phyloP scores from a whole-genome alignment of 2,113 vertebrate genomes.

The Gymnorhina tibicen region DNA sequence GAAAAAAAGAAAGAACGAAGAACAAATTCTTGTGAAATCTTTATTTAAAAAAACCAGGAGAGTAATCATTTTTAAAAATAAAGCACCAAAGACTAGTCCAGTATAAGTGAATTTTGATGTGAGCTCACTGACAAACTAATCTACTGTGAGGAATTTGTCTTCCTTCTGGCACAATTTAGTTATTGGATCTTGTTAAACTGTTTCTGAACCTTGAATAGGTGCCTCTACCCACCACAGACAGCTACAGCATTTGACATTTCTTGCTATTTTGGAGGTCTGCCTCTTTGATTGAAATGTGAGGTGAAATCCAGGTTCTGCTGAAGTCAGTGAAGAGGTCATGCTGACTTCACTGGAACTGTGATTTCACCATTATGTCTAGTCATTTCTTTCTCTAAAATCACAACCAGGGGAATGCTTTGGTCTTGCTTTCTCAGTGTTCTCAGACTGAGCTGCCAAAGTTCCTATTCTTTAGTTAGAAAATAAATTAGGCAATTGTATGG shows the following conservation, averaged over 20 bases:
- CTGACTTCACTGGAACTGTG: conserved; percentile 3
- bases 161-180: conserved; percentile 24
- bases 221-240: neutral
- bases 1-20: neutral
- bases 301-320: conserved; percentile 36
- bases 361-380: neutral
- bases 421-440: neutral
- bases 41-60: neutral
- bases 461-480: neutral
- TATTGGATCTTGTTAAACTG: conserved; percentile 37
- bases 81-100: neutral
- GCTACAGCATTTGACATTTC: conserved; percentile 39
- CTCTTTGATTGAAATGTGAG: conserved; percentile 55
- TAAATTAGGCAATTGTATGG: neutral
- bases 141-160: conserved; percentile 14
- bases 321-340: conserved; percentile 3
- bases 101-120: neutral
- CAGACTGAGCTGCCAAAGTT: neutral
- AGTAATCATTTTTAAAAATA: neutral
- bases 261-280: conserved; percentile 26
- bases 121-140: conserved; percentile 2
- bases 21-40: neutral
- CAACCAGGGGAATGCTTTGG: neutral
- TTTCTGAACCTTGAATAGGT: conserved; percentile 51
- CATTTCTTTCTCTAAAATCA: neutral